Evolutionary conservation across 2,797 vertebrate species (phyloP).

Genomic region (Esox lucius): DNA sequence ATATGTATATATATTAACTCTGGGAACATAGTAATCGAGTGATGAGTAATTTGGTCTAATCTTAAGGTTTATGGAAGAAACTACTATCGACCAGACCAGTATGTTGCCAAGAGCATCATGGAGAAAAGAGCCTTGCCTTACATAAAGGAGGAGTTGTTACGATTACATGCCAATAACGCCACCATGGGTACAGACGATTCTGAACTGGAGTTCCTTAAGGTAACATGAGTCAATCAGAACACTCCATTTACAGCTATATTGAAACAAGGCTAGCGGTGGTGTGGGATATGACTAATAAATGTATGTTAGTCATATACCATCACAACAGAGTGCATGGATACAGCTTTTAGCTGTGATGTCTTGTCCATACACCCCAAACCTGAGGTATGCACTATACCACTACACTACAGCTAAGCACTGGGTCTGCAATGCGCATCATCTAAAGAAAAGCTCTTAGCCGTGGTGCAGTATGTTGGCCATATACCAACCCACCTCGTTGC

Average conservation of each 20-base stretch:
- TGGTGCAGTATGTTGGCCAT: too few relatives aligned
- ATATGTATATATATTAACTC: not conserved
- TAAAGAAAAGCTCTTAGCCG: too few relatives aligned
- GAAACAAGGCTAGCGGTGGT: not conserved
- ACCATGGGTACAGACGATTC: conserved; percentile 80
- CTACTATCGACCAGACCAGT: conserved; percentile 86
- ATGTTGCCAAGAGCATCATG: conserved; percentile 80
- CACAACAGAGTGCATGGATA: too few relatives aligned
- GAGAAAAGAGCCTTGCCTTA: conserved; percentile 80
- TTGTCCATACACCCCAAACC: too few relatives aligned
- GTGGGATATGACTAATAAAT: not conserved
- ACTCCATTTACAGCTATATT: not conserved
- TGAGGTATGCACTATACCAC: too few relatives aligned
- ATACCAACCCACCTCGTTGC: too few relatives aligned
- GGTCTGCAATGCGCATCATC: too few relatives aligned
- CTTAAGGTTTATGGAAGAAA: conserved; percentile 77
- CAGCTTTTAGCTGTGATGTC: too few relatives aligned
- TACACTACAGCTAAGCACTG: too few relatives aligned
- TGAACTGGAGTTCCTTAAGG: conserved; percentile 87
- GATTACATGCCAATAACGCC: conserved; percentile 74
- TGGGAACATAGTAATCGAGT: not conserved
- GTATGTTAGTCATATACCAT: too few relatives aligned
- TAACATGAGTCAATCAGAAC: conserved; percentile 40
- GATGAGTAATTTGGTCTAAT: not conserved
- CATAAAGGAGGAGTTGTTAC: conserved; percentile 77